A percentile compares a stretch with the other conserved stretches of the same genome.
phyloP scores from a whole-genome alignment of 2,113 vertebrate species.

The Helogale parvula region DNA sequence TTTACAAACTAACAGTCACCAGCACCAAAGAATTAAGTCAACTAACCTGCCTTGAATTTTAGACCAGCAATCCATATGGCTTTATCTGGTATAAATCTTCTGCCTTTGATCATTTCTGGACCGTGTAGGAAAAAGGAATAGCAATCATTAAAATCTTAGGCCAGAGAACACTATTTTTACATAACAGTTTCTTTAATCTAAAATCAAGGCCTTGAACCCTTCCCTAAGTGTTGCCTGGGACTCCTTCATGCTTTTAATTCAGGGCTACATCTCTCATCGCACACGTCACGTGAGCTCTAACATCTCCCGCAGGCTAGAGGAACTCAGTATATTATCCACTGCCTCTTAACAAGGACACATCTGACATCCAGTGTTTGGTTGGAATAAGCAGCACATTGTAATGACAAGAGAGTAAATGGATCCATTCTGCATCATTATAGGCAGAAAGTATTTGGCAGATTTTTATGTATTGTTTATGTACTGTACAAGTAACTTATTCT shows the following conservation, averaged over 20 bases:
- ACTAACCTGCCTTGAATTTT: constrained; percentile 81
- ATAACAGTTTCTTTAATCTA: constrained; percentile 71
- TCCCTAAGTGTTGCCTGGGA: constrained; percentile 48
- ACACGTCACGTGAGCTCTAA: constrained; percentile 22
- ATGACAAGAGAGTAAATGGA: constrained; percentile 67
- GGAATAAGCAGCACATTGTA: constrained; percentile 40
- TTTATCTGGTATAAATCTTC: constrained; percentile 78
- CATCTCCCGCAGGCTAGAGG: constrained; percentile 24
- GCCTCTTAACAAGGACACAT: constrained; percentile 62
- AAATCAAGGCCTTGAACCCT: constrained; percentile 38
- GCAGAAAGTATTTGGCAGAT: constrained; percentile 69
- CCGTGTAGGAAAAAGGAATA: constrained; percentile 73
- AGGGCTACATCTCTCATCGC: neutral
- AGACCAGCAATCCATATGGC: constrained; percentile 79
- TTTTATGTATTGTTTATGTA: constrained; percentile 86
- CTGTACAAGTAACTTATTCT: constrained; percentile 91
- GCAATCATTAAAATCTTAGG: constrained; percentile 44
- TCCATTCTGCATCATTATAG: constrained; percentile 70
- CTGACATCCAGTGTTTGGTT: constrained; percentile 67
- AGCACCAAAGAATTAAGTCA: constrained; percentile 81
- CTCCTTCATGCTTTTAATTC: neutral
- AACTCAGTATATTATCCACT: neutral
- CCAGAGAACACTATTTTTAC: constrained; percentile 64
- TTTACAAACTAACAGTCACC: constrained; percentile 73
- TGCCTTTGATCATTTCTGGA: constrained; percentile 79